phyloP scores from a whole-genome alignment of 2,888 invertebrate species.

The Crocallis elinguaria region DNA sequence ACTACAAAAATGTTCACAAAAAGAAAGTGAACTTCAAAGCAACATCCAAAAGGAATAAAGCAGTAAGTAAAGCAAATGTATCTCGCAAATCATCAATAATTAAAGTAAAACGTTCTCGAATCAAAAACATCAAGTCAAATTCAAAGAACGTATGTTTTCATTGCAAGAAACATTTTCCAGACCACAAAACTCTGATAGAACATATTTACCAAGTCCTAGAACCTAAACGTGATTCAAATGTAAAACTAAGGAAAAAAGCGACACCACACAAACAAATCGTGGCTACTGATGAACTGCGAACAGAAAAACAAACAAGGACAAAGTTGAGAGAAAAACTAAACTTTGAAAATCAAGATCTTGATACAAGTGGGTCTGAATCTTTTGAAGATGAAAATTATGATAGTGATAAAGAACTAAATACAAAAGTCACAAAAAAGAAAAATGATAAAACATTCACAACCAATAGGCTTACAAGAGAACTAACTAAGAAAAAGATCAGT shows the following conservation, averaged over 20 bases:
- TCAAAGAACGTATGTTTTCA: conserved; percentile 56
- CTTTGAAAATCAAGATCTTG: conserved; percentile 8
- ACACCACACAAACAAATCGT: background rate
- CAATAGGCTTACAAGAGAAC: background rate
- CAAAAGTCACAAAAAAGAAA: background rate
- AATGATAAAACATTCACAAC: background rate
- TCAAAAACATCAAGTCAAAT: conserved; percentile 17
- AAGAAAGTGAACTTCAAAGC: background rate
- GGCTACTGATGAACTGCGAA: background rate
- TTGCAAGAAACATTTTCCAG: conserved; percentile 57
- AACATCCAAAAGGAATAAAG: background rate
- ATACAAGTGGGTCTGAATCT: background rate
- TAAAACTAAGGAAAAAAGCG: conserved; percentile 3
- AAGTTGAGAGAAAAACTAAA: conserved; percentile 1
- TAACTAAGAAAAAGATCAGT: too few relatives aligned
- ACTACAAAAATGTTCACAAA: conserved; percentile 37
- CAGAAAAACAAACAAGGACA: background rate
- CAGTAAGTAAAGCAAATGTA: background rate
- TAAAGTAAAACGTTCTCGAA: background rate
- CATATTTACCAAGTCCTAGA: conserved; percentile 65
- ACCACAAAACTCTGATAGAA: conserved; percentile 58
- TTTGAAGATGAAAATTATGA: background rate
- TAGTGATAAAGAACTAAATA: background rate
- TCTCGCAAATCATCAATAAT: background rate
- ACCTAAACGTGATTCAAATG: conserved; percentile 35